Evolutionary conservation across 1,140 invertebrate genomes (phyloP), one percentile per base, ranked within the genome.

Genomic region (Brachionus plicatilis): DNA sequence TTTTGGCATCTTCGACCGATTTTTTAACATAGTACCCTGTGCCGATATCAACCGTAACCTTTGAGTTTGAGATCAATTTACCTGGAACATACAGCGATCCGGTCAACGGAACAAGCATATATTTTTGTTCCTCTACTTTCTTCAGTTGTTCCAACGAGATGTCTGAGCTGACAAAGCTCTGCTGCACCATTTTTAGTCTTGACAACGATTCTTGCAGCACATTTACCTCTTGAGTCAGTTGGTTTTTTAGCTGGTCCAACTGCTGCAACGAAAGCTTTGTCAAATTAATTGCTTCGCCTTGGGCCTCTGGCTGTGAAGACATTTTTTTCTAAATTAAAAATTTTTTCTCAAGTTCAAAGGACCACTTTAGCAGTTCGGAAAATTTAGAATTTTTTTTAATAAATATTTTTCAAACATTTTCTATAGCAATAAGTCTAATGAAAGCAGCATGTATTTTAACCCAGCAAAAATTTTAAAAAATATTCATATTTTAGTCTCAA

Each of bases 21-120:
- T 94, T 96, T 89, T 96, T 93, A n/a, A 94, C 93, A 91, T 94
- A 97, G 89, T 97, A 98, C 86, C 95, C 95, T 84, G 96, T 97
- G 66, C 96, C 96, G 88, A 98, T 93, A 89, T 97, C 95, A 84
- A 97, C 93, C 11, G 97, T 90, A 27, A 97, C 94, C 89, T 93
- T 94, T 82, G 94, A 92, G 14, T 93, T 92, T 88, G 96, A 93
- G 85, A 92, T 91, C 68, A 97, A 90, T 87, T 92, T 92, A 9
- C 96, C 96, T 85, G 95, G 93, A 24, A 97, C 95, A 91, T 97
- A 97, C 94, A 98, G 96, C 92, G 84, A 82, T 12, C 50, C 20
- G 24, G 84, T 83, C 20, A 85, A 41, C 14, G 84, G 84, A n/a
- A 85, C 78, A 17, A 85, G 78, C 47, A 83, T 33, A n/a, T 7